Evolutionary conservation across 2,113 vertebrate species (phyloP), one percentile per base, ranked within the genome.

Genomic region (Tachuris rubrigastra): DNA sequence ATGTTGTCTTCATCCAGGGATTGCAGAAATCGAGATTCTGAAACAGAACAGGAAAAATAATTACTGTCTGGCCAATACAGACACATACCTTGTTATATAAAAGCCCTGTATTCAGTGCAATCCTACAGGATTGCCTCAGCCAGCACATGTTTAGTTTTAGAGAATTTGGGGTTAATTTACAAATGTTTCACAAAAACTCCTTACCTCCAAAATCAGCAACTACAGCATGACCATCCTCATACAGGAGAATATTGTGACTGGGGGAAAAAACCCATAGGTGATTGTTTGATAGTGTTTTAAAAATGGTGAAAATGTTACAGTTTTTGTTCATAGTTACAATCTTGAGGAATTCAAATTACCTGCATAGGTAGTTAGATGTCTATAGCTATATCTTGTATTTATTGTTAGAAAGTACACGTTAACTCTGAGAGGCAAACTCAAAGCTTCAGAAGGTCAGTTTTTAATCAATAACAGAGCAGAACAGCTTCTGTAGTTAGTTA

Each of bases 171-270:
- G 28, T 49, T 76, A 69, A 46, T 82, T 46, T 65, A 20, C 9
- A 74, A 80, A 76, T 25, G 37, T 66, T 66, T 42, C 14, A 47
- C 47, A 53, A 81, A 80, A 71, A 7, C 11, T 49, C 22, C 97
- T 97, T 83, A 99, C 99, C 99, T 98, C 99, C 99, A 96, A 99
- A 99, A 97, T 99, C 99, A 74, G 99, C 99, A 66, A 99, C 99
- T 63, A 99, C 99, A 4, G 99, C 99, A 14, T 99, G 99, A 6
- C 99, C 99, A 6, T 99, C 99, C 91, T 99, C 99, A 85, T 99
- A 99, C 10, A 99, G 98, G 93, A 99, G 98, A 94, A 99, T 99
- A 66, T 99, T 99, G 96, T 99, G 99, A 94, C 99, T 99, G 95
- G 35, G 41, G 23, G 12, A 31, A 89, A 87, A 59, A 67, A 53